Evolutionary conservation across 1,140 invertebrate species (phyloP), one percentile per base, ranked within the genome.

Genomic region (Lethrus apterus): DNA sequence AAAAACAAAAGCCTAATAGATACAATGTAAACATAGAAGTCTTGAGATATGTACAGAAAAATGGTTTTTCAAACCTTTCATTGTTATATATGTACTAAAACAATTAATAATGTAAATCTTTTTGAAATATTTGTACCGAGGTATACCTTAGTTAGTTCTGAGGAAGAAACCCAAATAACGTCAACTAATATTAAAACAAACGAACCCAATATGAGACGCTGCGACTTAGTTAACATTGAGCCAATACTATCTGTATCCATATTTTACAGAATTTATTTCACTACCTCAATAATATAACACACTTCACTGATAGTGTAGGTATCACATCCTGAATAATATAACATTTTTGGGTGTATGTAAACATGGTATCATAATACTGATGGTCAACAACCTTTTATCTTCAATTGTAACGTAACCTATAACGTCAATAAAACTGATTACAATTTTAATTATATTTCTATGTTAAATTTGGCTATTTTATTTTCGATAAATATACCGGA

Each of bases 11-110:
- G 15, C 89, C 86, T 44, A 88, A 64, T 35, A 93, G 69, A 64
- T 92, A 93, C 14, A 91, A 64, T 1, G 80, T 80, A 62, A 93
- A 91, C 84, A 93, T 85, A 4, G 83, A 85, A 7, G 86, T 91
- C 67, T 91, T 91, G 23, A 90, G 68, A 65, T 90, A 93, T 4
- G 89, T 90, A 54, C 78, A 89, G 66, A 92, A 93, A 69, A 89
- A 92, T 43, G 89, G 88, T 58, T 92, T 92, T 60, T 87, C 75
- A 62, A 78, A 92, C 14, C 82, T 71, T 60, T 79, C 80, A 70
- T 87, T 75, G 52, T 80, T 75, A 59, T 89, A 91, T 35, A 92
- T 78, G 68, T 86, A 89, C 87, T 93, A 70, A 41, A 78, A 76
- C 46, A 34, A 41, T 65, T 57, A 42, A 7, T 4, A 42, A 17